phyloP scores from a whole-genome alignment of 1,140 invertebrate species.

The Phymorhynchus buccinoides region DNA sequence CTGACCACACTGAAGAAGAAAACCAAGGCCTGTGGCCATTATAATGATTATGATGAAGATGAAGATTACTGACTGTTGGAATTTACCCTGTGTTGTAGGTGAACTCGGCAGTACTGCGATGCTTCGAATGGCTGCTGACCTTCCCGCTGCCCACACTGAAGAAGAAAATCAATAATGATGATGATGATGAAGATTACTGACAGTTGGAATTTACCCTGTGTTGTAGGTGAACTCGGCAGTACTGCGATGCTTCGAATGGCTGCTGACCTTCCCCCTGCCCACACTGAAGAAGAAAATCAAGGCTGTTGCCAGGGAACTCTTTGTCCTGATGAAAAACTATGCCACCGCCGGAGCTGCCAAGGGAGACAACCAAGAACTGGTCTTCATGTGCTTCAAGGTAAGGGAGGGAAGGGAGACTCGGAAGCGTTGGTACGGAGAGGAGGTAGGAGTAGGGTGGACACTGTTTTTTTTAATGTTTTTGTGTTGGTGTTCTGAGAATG shows the following conservation, averaged over 20 bases:
- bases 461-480: no score
- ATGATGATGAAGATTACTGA: no score
- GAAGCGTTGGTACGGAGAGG: no score
- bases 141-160: slow-evolving; percentile 83
- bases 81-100: no score
- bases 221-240: slow-evolving; percentile 33
- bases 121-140: slow-evolving; percentile 78
- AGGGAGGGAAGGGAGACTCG: no score
- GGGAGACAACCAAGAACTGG: slow-evolving; percentile 91
- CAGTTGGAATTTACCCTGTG: no score
- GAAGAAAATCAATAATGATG: slow-evolving; percentile 78
- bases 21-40: slow-evolving; percentile 81
- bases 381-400: slow-evolving; percentile 91
- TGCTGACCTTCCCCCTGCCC: slow-evolving; percentile 84
- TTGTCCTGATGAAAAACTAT: slow-evolving; percentile 91
- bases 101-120: slow-evolving; percentile 69
- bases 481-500: no score
- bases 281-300: slow-evolving; percentile 80
- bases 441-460: no score
- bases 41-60: no score
- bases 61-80: no score
- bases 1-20: slow-evolving; percentile 81
- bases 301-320: slow-evolving; percentile 83
- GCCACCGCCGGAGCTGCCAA: slow-evolving; percentile 84
- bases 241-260: slow-evolving; percentile 73